These are phyloP conservation scores for Papilio helenus DNA, from an alignment of 1,140 invertebrate species.

Conservation along the genomic window DNA sequence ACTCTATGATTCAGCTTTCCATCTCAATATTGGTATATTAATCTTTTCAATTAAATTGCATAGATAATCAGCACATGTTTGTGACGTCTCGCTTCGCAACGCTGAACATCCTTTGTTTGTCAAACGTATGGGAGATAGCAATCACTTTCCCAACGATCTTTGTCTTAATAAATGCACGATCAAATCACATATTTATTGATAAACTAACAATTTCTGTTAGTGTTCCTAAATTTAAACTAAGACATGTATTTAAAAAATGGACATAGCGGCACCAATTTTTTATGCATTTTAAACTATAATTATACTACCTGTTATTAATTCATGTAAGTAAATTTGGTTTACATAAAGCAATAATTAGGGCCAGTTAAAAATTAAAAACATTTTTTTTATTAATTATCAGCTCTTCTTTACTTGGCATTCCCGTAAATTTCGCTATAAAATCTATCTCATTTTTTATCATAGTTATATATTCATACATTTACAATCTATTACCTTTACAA, in stretches of 20 bases:
- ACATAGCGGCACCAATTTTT: too few relatives aligned
- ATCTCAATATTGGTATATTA: neutral
- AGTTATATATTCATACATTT: neutral
- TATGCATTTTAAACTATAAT: too few relatives aligned
- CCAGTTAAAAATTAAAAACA: too few relatives aligned
- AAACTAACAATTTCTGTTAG: neutral
- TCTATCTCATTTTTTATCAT: too few relatives aligned
- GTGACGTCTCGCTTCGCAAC: conserved; percentile 10
- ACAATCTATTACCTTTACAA: neutral
- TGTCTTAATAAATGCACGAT: neutral
- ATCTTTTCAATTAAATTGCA: neutral
- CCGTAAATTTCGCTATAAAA: too few relatives aligned
- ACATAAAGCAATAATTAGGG: too few relatives aligned
- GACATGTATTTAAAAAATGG: too few relatives aligned
- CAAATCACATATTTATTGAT: neutral
- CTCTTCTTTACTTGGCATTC: too few relatives aligned
- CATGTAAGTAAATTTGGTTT: too few relatives aligned
- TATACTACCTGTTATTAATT: too few relatives aligned
- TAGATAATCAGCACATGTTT: conserved; percentile 7
- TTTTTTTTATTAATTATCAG: too few relatives aligned
- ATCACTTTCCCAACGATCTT: conserved; percentile 29
- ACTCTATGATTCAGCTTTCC: neutral
- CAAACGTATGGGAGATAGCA: neutral
- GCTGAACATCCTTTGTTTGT: conserved; percentile 25
- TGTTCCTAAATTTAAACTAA: too few relatives aligned